phyloP scores from a whole-genome alignment of 2,113 vertebrate species.

The Dromas ardeola region DNA sequence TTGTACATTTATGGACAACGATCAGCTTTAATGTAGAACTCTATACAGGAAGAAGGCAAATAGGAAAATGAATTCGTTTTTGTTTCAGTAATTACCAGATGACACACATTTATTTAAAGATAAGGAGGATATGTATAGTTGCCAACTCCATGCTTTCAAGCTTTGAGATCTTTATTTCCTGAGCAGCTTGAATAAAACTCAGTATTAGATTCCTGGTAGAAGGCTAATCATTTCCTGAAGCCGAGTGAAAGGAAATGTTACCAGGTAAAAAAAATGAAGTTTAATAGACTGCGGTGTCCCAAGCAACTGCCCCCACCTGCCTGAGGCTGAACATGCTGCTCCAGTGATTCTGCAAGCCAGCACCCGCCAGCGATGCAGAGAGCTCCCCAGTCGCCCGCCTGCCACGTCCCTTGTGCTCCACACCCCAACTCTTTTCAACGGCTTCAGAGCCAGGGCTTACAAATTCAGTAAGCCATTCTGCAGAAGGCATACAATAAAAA shows the following conservation, averaged over 20 bases:
- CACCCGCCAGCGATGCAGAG: background rate
- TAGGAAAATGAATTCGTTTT: background rate
- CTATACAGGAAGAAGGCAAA: background rate
- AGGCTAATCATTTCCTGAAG: background rate
- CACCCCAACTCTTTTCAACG: background rate
- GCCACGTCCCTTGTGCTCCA: background rate
- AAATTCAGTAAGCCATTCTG: background rate
- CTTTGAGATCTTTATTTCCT: background rate
- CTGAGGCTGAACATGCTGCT: background rate
- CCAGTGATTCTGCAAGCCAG: background rate
- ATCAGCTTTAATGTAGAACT: background rate
- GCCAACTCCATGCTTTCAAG: background rate
- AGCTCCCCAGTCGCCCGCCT: rapidly evolving
- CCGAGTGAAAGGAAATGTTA: background rate
- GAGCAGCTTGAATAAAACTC: background rate
- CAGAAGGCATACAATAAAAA: background rate
- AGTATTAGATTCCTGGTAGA: background rate
- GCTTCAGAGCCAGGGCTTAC: background rate
- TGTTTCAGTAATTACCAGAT: background rate
- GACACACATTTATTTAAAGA: background rate
- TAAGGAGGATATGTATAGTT: background rate
- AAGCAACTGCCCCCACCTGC: background rate
- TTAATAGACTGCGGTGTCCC: background rate
- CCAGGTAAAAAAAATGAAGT: background rate
- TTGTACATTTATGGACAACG: background rate